Conservation (phyloP, 2,113 vertebrate genomes). For the Cyprinodon tularosa region DNA sequence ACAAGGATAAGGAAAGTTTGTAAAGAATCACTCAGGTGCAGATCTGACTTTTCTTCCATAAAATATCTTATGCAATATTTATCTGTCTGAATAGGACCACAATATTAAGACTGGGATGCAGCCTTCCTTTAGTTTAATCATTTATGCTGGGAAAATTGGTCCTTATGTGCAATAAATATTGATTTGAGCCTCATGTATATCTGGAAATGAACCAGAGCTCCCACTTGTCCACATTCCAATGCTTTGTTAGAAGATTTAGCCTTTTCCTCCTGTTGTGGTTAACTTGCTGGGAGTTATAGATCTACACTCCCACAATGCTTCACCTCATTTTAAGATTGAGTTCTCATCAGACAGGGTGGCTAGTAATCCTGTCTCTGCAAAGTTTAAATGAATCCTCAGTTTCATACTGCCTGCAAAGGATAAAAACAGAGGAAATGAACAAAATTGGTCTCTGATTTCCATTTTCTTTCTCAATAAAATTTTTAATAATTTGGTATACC, state of each 20-base stretch:
- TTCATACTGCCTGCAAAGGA: background rate
- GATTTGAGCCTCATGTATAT: slow-evolving; percentile 76
- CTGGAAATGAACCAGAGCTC: slow-evolving; percentile 44
- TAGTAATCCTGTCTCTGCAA: slow-evolving; percentile 5
- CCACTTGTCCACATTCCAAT: slow-evolving; percentile 50
- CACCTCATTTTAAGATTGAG: slow-evolving; percentile 7
- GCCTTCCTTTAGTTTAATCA: slow-evolving; percentile 73
- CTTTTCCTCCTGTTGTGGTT: slow-evolving; percentile 12
- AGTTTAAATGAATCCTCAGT: background rate
- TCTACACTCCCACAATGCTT: slow-evolving; percentile 41
- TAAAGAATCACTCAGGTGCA: slow-evolving; percentile 67
- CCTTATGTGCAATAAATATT: slow-evolving; percentile 83
- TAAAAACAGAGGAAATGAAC: background rate
- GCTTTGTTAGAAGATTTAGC: slow-evolving; percentile 49
- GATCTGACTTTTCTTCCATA: slow-evolving; percentile 26
- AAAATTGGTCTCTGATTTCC: background rate
- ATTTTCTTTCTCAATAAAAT: background rate
- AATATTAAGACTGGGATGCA: slow-evolving; percentile 53
- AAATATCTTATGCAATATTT: slow-evolving; percentile 50
- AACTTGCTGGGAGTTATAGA: slow-evolving; percentile 32
- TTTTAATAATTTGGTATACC: background rate
- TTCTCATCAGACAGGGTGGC: background rate
- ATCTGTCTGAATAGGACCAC: slow-evolving; percentile 67
- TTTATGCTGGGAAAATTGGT: slow-evolving; percentile 79
- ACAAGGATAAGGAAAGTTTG: slow-evolving; percentile 72